Percentiles rank a stretch among this genome's conserved stretches.
Evolutionary conservation across 1,140 invertebrate genomes (phyloP).

Genomic region (Steinernema feltiae): DNA sequence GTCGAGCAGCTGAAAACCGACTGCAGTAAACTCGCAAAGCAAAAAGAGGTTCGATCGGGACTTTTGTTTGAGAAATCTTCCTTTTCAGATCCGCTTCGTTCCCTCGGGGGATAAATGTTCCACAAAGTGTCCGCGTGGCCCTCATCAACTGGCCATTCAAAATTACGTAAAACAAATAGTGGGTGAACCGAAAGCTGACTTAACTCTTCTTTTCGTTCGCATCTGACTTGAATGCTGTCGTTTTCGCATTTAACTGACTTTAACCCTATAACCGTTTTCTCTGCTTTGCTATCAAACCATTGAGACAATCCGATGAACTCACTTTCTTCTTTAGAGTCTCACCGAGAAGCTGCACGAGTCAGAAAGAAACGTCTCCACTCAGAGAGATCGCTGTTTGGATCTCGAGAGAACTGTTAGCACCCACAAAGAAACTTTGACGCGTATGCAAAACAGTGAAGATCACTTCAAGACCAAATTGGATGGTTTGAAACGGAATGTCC

Average conservation of each 20-base stretch:
- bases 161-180: constrained; percentile 25
- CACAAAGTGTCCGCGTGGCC: neutral
- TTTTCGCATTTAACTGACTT: neutral
- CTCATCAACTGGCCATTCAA: constrained; percentile 9
- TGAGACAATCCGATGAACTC: no score
- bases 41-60: neutral
- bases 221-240: no score
- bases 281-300: neutral
- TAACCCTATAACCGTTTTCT: neutral
- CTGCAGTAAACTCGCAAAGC: neutral
- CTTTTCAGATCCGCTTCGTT: neutral
- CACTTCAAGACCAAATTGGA: constrained; percentile 24
- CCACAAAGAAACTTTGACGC: constrained; percentile 12
- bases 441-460: constrained; percentile 19
- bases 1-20: neutral
- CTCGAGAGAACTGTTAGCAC: constrained; percentile 18
- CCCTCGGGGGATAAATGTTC: neutral
- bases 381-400: constrained; percentile 4
- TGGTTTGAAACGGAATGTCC: constrained; percentile 3
- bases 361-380: neutral
- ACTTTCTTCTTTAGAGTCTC: constrained; percentile 12
- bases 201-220: neutral
- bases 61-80: neutral
- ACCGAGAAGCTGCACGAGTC: constrained; percentile 23
- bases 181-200: neutral